Evolutionary conservation across 2,888 invertebrate genomes (phyloP).

Genomic region (Leptinotarsa rubiginosa): DNA sequence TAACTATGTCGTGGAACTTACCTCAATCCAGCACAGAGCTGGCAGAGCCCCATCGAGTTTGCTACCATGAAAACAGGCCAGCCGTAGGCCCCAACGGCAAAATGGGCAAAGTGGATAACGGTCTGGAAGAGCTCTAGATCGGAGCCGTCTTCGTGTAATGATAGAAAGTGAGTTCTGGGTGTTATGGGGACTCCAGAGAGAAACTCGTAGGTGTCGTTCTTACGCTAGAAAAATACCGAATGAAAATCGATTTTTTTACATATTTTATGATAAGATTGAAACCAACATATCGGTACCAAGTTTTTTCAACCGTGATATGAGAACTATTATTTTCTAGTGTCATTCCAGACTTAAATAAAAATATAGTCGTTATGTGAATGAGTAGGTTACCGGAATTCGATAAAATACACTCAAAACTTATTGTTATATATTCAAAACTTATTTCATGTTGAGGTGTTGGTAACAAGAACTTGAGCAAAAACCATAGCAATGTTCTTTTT

Average conservation of each 20-base stretch:
- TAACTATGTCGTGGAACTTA: neutral
- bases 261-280: no score
- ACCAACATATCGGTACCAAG: no score
- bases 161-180: conserved; percentile 83
- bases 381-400: no score
- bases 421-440: no score
- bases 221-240: conserved; percentile 69
- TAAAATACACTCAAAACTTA: no score
- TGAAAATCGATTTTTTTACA: neutral
- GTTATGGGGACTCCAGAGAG: conserved; percentile 87
- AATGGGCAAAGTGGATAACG: conserved; percentile 86
- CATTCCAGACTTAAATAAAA: no score
- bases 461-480: no score
- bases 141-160: conserved; percentile 78
- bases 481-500: no score
- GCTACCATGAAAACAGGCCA: conserved; percentile 89
- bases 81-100: conserved; percentile 87
- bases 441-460: no score
- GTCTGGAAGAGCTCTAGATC: conserved; percentile 78
- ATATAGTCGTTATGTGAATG: no score
- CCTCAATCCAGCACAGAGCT: conserved; percentile 73
- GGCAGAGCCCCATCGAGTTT: conserved; percentile 77
- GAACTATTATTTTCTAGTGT: no score
- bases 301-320: no score
- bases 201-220: conserved; percentile 87